A percentile compares a stretch with the other conserved stretches of the same genome.
Conservation (phyloP, 2,888 invertebrate species). For the Atherix ibis region DNA sequence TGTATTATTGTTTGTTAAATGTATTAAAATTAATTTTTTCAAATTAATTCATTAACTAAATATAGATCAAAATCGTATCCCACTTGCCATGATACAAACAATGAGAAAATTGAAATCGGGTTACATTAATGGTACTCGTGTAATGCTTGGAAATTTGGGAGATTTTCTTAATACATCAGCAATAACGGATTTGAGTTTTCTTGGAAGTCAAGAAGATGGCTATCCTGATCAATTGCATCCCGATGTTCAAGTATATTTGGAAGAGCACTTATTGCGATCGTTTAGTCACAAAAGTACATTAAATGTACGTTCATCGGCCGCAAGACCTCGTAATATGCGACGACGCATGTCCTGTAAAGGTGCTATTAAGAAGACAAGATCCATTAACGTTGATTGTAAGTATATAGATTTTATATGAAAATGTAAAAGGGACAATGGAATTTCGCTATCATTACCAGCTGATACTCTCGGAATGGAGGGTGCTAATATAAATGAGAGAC, state of each 20-base stretch:
- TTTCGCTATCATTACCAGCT: conserved; percentile 34
- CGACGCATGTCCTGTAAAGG: conserved; percentile 79
- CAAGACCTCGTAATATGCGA: conserved; percentile 41
- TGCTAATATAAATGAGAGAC: conserved; percentile 36
- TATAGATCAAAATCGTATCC: conserved; percentile 79
- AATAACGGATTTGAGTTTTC: conserved; percentile 89
- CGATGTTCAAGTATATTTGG: conserved; percentile 73
- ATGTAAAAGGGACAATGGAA: neutral
- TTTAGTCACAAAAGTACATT: conserved; percentile 58
- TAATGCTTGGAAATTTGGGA: conserved; percentile 83
- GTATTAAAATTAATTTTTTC: neutral
- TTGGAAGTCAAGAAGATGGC: conserved; percentile 85
- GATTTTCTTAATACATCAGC: conserved; percentile 97
- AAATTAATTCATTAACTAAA: conserved; percentile 13
- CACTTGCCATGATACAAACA: conserved; percentile 89
- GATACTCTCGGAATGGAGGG: conserved; percentile 70
- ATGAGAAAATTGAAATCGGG: conserved; percentile 97
- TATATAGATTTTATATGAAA: conserved; percentile 14
- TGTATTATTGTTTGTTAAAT: neutral
- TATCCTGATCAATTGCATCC: conserved; percentile 72
- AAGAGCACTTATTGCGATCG: conserved; percentile 68
- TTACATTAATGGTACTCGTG: conserved; percentile 96
- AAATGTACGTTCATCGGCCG: conserved; percentile 37
- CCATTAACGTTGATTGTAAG: conserved; percentile 82
- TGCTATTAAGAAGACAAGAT: conserved; percentile 84